Evolutionary conservation across 2,888 invertebrate species (phyloP).

Genomic region (Orthosia cruda): DNA sequence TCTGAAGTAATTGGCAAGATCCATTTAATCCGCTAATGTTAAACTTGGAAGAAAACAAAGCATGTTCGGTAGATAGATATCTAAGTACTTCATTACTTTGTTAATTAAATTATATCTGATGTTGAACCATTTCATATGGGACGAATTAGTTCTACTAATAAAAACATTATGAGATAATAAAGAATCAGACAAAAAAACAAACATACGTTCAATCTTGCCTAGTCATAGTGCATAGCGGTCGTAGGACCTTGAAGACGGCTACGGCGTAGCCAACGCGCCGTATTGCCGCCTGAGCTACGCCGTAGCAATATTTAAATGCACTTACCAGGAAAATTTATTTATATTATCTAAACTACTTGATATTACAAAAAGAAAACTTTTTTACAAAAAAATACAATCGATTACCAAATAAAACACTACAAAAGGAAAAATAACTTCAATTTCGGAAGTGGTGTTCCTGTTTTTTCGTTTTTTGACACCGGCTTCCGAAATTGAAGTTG

Average conservation of each 20-base stretch:
- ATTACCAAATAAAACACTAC: too few relatives aligned
- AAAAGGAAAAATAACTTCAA: too few relatives aligned
- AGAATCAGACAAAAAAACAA: background rate
- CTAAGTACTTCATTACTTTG: constrained; percentile 8
- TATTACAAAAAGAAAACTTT: too few relatives aligned
- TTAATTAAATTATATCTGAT: constrained; percentile 20
- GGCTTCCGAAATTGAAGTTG: too few relatives aligned
- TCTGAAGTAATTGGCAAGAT: constrained; percentile 53
- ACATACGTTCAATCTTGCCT: background rate
- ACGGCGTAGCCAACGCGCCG: background rate
- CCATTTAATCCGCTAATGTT: constrained; percentile 46
- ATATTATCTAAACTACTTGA: too few relatives aligned
- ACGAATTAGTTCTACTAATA: background rate
- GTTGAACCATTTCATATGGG: too few relatives aligned
- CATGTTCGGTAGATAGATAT: background rate
- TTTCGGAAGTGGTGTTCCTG: too few relatives aligned
- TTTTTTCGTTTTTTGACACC: too few relatives aligned
- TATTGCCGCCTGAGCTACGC: constrained; percentile 8
- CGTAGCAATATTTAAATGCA: constrained; percentile 17
- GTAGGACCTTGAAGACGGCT: background rate
- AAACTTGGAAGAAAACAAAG: constrained; percentile 25
- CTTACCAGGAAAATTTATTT: too few relatives aligned
- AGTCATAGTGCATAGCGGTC: constrained; percentile 17
- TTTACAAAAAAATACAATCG: too few relatives aligned
- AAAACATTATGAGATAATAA: too few relatives aligned